A percentile compares a stretch with the other conserved stretches of the same genome.
Conservation (phyloP, 1,140 invertebrate species). For the Polypedilum pembai region DNA sequence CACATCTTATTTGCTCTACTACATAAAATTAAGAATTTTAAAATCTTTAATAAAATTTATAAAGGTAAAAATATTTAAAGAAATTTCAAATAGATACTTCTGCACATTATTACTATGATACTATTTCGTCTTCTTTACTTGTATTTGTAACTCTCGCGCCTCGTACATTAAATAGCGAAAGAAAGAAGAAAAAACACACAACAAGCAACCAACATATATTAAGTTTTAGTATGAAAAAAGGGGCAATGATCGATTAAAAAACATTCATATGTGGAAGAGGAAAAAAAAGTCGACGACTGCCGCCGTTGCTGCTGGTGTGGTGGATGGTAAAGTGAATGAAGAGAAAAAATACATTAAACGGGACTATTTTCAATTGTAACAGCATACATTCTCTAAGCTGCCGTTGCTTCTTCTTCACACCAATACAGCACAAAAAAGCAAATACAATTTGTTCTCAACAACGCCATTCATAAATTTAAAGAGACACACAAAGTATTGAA, state of each 20-base stretch:
- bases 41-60: too few species aligned
- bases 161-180: neutral
- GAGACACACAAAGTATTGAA: neutral
- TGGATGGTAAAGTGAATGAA: constrained; percentile 16
- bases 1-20: too few species aligned
- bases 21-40: too few species aligned
- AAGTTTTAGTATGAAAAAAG: constrained; percentile 23
- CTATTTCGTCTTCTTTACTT: too few species aligned
- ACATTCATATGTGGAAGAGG: constrained; percentile 16
- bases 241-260: constrained; percentile 28
- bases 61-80: too few species aligned
- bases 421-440: neutral
- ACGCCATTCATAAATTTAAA: constrained; percentile 28
- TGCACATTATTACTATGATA: too few species aligned
- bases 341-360: constrained; percentile 11
- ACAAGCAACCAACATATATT: constrained; percentile 10
- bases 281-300: neutral
- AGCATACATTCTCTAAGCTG: constrained; percentile 1
- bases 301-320: neutral
- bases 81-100: too few species aligned
- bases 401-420: neutral
- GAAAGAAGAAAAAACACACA: neutral
- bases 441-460: constrained; percentile 18
- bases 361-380: constrained; percentile 27
- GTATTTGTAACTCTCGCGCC: neutral